Percentiles rank a stretch among this genome's conserved stretches.
Evolutionary conservation across 1,140 invertebrate genomes (phyloP).

Genomic region (Drosophila pruinosa): DNA sequence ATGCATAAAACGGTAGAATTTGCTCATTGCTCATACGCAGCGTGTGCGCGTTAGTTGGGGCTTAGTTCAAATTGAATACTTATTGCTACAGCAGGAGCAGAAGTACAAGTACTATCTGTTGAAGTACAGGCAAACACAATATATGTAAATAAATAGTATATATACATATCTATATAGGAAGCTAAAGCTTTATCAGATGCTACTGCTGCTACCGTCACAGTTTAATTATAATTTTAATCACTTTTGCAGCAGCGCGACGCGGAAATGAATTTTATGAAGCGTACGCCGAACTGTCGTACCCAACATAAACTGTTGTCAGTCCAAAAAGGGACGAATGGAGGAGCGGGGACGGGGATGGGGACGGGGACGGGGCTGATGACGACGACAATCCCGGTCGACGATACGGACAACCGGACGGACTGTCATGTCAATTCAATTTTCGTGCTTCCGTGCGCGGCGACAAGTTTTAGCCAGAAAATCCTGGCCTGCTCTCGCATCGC

Average conservation of each 20-base stretch:
- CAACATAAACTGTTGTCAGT: constrained; percentile 80
- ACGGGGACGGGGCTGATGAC: too few relatives aligned
- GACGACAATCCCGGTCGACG: not conserved
- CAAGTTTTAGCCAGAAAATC: constrained; percentile 73
- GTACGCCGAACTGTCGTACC: constrained; percentile 75
- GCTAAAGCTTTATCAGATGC: constrained; percentile 53
- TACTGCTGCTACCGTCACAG: constrained; percentile 46
- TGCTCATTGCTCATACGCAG: constrained; percentile 71
- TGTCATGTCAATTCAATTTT: constrained; percentile 81
- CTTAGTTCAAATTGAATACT: constrained; percentile 75
- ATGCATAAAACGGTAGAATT: constrained; percentile 65
- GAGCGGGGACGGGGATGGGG: too few relatives aligned
- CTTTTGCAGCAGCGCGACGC: constrained; percentile 74
- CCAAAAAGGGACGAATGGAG: constrained; percentile 5
- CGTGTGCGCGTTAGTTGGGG: constrained; percentile 57
- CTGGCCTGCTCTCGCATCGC: not conserved
- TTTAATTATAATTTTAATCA: constrained; percentile 82
- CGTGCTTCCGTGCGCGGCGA: constrained; percentile 80
- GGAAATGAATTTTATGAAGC: constrained; percentile 81
- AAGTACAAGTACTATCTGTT: too few relatives aligned
- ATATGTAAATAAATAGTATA: constrained; percentile 2
- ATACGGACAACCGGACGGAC: constrained; percentile 30
- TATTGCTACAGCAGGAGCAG: constrained; percentile 18
- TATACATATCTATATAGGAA: not conserved
- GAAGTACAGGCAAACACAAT: not conserved